These are phyloP conservation scores for Xenopus laevis DNA, from an alignment of 2,113 vertebrate genomes.

Conservation along the genomic window DNA sequence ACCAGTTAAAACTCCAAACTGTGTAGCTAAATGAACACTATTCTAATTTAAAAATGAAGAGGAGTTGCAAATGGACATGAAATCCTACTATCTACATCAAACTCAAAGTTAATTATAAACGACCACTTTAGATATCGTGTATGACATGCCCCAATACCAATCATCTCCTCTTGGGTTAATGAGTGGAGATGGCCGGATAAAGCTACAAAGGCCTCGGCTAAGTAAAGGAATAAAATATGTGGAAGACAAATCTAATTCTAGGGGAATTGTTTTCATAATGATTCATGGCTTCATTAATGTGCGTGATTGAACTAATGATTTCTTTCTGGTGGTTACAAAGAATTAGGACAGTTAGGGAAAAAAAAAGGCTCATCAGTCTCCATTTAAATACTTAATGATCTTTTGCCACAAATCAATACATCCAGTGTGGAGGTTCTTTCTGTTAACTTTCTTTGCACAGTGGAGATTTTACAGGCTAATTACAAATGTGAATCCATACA, in stretches of 20 bases:
- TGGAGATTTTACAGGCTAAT: background rate
- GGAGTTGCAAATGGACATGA: too few relatives aligned
- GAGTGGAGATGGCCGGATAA: background rate
- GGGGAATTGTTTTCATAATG: constrained; percentile 53
- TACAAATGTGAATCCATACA: background rate
- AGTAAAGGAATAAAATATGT: constrained; percentile 42
- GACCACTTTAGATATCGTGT: constrained; percentile 22
- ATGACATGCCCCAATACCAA: background rate
- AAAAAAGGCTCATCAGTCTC: constrained; percentile 32
- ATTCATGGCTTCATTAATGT: constrained; percentile 55
- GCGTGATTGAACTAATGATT: constrained; percentile 45
- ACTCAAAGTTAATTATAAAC: too few relatives aligned
- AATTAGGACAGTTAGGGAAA: constrained; percentile 29
- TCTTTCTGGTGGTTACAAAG: constrained; percentile 27
- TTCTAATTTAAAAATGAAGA: too few relatives aligned
- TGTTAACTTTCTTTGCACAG: background rate
- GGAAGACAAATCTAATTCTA: constrained; percentile 50
- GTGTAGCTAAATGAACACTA: too few relatives aligned
- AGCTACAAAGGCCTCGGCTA: background rate
- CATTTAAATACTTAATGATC: constrained; percentile 44
- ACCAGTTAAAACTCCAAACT: too few relatives aligned
- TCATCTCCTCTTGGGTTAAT: constrained; percentile 19
- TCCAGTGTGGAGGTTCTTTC: background rate
- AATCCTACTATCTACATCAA: too few relatives aligned
- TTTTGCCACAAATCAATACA: background rate